Percentiles rank a stretch among this genome's conserved stretches.
phyloP scores from a whole-genome alignment of 2,797 vertebrate species.

The Chanos chanos region DNA sequence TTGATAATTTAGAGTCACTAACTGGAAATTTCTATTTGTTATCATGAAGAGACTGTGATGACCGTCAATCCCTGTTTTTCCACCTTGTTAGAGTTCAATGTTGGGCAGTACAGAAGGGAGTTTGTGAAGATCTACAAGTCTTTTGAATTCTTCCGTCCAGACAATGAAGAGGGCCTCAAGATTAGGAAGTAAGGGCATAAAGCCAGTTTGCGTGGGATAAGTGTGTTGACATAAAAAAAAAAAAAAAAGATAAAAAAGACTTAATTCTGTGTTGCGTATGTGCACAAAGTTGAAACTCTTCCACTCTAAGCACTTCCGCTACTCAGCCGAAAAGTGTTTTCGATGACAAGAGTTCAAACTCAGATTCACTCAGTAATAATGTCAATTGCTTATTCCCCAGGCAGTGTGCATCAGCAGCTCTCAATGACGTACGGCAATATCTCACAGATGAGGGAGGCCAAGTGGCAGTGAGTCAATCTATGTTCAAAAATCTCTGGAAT shows the following conservation, averaged over 20 bases:
- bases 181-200: conserved; percentile 83
- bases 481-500: neutral
- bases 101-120: conserved; percentile 93
- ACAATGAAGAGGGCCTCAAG: conserved; percentile 95
- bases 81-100: conserved; percentile 87
- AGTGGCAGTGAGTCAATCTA: conserved; percentile 80
- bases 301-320: too few relatives aligned
- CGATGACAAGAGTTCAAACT: too few relatives aligned
- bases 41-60: neutral
- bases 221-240: too few relatives aligned
- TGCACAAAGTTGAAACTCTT: too few relatives aligned
- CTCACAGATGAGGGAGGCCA: conserved; percentile 89
- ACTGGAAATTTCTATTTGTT: neutral
- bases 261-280: too few relatives aligned
- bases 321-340: too few relatives aligned
- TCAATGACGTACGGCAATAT: conserved; percentile 88
- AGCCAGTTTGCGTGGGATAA: too few relatives aligned
- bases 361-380: neutral
- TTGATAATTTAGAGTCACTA: neutral
- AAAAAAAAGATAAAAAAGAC: too few relatives aligned
- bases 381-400: conserved; percentile 57
- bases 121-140: conserved; percentile 95
- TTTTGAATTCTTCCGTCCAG: conserved; percentile 95
- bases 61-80: neutral
- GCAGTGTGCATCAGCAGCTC: conserved; percentile 89